Evolutionary conservation across 2,888 invertebrate genomes (phyloP), one percentile per base, ranked within the genome.

Genomic region (Sympetrum striolatum): DNA sequence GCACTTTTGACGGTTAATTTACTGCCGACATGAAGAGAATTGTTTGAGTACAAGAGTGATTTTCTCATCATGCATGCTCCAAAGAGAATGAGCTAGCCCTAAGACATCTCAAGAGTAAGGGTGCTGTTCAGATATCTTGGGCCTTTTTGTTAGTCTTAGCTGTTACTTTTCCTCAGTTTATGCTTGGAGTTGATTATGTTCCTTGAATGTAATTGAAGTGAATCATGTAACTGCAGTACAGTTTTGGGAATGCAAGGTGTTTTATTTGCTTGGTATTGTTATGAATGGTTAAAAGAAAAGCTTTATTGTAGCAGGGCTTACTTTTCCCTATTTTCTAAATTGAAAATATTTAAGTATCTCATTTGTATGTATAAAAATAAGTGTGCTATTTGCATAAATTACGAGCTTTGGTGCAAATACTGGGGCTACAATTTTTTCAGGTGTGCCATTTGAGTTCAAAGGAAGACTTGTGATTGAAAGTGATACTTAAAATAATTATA

Each of bases 1-100:
- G 96, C 98, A 0, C 95, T 99, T 0, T 95, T 97, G 93, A 98
- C 98, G 3, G 96, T 98, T 91, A 92, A 92, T 91, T 93, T 95
- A 22, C 60, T 86, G 31, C 80, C 80, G 1, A 80, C 80, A 80
- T 90, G 90, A 80, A 80, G 44, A 31, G 15, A 1, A 39, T 90
- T 15, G n/a, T 73, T 90, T 25, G 10, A 25, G 15, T 80, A 22
- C 37, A 90, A 53, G 48, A 80, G 37, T 86, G 60, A 58, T 60
- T 60, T 82, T 39, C 60, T 37, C 60, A 86, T 31, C 22, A 37
- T 86, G n/a, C 6, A 37, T 22, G 10, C 18, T 60, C 25, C 35
- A 60, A 60, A 37, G 86, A 37, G 64, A 86, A 86, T n/a, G 37
- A 60, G 86, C 86, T 86, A 58, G 39, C 58, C 22, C 58, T 60